Evolutionary conservation across 2,888 invertebrate species (phyloP).

Genomic region (Bembecia ichneumoniformis): DNA sequence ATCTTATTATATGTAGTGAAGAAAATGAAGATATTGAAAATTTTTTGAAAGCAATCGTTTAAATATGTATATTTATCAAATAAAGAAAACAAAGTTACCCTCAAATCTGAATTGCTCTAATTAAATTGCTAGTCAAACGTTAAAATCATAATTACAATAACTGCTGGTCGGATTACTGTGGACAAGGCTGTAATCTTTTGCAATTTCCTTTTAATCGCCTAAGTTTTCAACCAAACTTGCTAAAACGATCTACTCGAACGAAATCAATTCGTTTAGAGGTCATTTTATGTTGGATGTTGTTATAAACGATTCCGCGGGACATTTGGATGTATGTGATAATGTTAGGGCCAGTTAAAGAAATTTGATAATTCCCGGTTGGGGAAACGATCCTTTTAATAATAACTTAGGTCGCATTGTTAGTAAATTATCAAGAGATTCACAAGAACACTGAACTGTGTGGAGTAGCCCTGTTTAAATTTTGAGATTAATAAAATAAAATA

Average conservation of each 20-base stretch:
- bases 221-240: slow-evolving; percentile 31
- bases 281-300: slow-evolving; percentile 22
- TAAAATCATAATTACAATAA: slow-evolving; percentile 55
- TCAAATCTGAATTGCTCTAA: slow-evolving; percentile 24
- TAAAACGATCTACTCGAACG: slow-evolving; percentile 28
- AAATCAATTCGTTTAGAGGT: slow-evolving; percentile 19
- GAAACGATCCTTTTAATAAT: slow-evolving; percentile 68
- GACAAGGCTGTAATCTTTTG: slow-evolving; percentile 57
- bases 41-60: too few relatives aligned
- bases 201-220: slow-evolving; percentile 66
- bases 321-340: slow-evolving; percentile 71
- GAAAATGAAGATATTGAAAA: too few relatives aligned
- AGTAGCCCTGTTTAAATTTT: too few relatives aligned
- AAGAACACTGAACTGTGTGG: slow-evolving; percentile 3
- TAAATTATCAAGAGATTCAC: slow-evolving; percentile 39
- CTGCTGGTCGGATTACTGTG: slow-evolving; percentile 49
- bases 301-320: slow-evolving; percentile 52
- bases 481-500: too few relatives aligned
- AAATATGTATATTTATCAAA: too few relatives aligned
- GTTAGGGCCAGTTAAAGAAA: slow-evolving; percentile 62
- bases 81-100: too few relatives aligned
- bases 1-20: too few relatives aligned
- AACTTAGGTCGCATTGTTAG: slow-evolving; percentile 57
- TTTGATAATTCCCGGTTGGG: slow-evolving; percentile 70
- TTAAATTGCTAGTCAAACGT: slow-evolving; percentile 50